Evolutionary conservation across 2,797 vertebrate genomes (phyloP).

Genomic region (Sus cebifrons): DNA sequence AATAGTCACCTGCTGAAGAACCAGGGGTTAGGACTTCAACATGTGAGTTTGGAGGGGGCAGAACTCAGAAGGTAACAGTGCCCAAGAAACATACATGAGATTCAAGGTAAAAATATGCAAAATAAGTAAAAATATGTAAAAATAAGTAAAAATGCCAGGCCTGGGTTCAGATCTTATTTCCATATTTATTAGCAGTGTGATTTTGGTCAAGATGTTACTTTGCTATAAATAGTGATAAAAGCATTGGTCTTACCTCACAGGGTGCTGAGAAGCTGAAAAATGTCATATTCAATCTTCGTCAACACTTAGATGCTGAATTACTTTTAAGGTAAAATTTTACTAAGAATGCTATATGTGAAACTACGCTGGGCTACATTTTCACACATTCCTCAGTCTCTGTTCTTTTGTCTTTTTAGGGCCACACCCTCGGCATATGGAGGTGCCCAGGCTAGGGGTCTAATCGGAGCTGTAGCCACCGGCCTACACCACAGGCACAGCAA

Average conservation of each 20-base stretch:
- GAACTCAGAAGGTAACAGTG: neutral
- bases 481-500: no score
- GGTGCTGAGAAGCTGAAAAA: neutral
- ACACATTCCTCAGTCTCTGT: neutral
- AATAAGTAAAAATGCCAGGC: neutral
- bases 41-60: neutral
- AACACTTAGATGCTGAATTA: neutral
- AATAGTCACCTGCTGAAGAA: neutral
- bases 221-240: neutral
- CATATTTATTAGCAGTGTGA: neutral
- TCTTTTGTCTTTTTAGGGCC: no score
- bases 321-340: neutral
- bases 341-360: neutral
- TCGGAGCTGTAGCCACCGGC: no score
- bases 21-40: accelerated
- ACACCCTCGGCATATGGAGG: no score
- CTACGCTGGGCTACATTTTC: neutral
- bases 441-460: no score
- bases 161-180: neutral
- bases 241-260: neutral
- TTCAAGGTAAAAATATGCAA: neutral
- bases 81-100: neutral
- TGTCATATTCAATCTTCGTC: neutral
- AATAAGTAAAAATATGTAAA: neutral
- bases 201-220: neutral